Base-by-base conservation (phyloP, 2,888 invertebrate species). In the Parelbella ahira region DNA sequence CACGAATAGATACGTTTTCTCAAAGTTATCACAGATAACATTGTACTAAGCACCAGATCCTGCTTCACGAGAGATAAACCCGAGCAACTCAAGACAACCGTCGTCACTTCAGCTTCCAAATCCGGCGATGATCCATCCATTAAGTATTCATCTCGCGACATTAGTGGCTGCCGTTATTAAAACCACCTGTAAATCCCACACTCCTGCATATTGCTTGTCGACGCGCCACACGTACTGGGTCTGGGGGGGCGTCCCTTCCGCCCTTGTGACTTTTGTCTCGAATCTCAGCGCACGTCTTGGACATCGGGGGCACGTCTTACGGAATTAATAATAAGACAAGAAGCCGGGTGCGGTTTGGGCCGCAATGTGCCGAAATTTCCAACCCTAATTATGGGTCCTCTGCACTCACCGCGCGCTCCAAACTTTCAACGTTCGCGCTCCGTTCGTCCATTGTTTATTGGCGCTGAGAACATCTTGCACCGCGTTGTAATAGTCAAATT, bases 271-370 rank as follows among this genome's bases (percentile, higher is more conserved):
- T 88, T 88, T 87, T 87, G 87, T 83, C 83, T 84, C 75, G 80
- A 84, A 84, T 88, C 87, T 80, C 86, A 50, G 86, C 78, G 69
- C 88, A 88, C 88, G 88, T 88, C 87, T 81, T 82, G 88, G 88
- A 88, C 88, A 88, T 88, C 83, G 88, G 86, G 87, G 84, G 79
- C 86, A 86, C 79, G 86, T 88, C 88, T 88, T 87, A 86, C 84
- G 69, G 88, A 88, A 88, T 88, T 88, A 88, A 88, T 88, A 88
- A 88, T 88, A 88, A 88, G 86, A 87, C 83, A 79, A 81, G 83
- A 78, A 76, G 77, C 73, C 76, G 82, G 82, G 68, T 86, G 86
- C 66, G 87, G 86, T 84, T 79, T 75, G 66, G 75, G 73, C 75
- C 80, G 78, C 81, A 78, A 81, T 81, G 86, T 84, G 82, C 78